Base-by-base conservation (phyloP, 2,113 vertebrate genomes). In the Holacanthus passer region DNA sequence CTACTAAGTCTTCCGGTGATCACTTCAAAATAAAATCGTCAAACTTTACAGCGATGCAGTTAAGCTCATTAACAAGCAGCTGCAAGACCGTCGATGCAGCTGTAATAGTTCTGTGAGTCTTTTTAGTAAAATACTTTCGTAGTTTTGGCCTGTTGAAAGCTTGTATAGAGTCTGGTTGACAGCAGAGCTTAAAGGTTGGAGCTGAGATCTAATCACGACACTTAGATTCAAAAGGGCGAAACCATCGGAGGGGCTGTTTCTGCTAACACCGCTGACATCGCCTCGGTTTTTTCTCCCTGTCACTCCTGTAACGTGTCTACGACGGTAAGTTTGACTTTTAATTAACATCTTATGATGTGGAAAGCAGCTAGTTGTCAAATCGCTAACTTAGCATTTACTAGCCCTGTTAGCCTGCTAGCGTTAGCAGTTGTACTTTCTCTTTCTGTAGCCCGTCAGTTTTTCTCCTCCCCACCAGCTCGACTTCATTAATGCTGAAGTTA, bases 331-430 rank as follows among this genome's bases (percentile, higher is more conserved):
- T 16, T 31, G 0, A 3, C 24, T 45, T 19, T 45, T 7, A 20
- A 39, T 67, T 12, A 4, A 0, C 10, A 2, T 0, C 1, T 31
- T 47, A 8, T 22, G 5, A n/a, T 29, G 3, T 11, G 43, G 31
- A 65, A 39, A 55, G 31, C 45, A 12, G 31, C 6, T 32, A n/a
- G 16, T 55, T 62, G 9, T 7, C 24, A n/a, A 3, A 31, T 6
- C 27, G 1, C 11, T 17, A 13, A 20, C 39, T 22, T 32, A 3
- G 27, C 19, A 14, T 59, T 8, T 10, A 29, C 6, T 56, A 2
- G 63, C 58, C 1, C 4, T 1, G 27, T 32, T 77, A 73, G 45
- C 66, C 10, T 65, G 59, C 31, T 83, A 78, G 11, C 47, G 4
- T 19, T 47, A 66, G 58, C 47, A 12, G 22, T 24, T 14, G 7